Base-by-base conservation (phyloP, 2,888 invertebrate genomes). In the Ecliptopera silaceata region DNA sequence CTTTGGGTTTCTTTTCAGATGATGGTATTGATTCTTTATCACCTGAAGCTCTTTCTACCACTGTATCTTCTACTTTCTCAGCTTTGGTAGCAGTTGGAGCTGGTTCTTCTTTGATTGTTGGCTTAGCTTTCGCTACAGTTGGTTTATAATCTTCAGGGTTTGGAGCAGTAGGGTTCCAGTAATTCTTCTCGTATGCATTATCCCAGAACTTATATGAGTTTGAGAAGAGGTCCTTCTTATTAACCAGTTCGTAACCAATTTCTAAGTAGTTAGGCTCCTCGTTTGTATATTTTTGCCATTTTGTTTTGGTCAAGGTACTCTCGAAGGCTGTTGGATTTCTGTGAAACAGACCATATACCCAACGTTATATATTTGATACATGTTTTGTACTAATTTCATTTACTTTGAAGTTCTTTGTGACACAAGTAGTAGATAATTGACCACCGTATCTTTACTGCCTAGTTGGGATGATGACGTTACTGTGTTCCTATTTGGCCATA, bases 271-370 rank as follows among this genome's bases (percentile, higher is more conserved):
- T 74, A 5, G 64, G 75, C n/a, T 80, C 70, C 12, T 80, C 67
- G 10, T 73, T 76, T 26, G 79, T 78, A 54, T 80, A 89, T 20
- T 72, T 75, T 20, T 63, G 64, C 90, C 90, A 91, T 68, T 84
- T 84, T 0, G 75, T 62, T 3, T 76, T 71, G 2, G 86, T 60
- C 2, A 90, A 63, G 1, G 69, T 41, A 59, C 82, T 88, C 60
- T 89, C 88, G 52, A 74, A 89, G 0, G 80, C 80, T 1, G 89
- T 88, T 4, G 90, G 90, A 59, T 90, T 69, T 32, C 90, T 90
- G 82, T 26, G 84, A 46, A 34, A 26, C 26, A 8, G 4, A 20
- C 2, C 20, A 20, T 3, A 20, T n/a, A n/a, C n/a, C n/a, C n/a
- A n/a, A n/a, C n/a, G n/a, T n/a, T n/a, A n/a, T n/a, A n/a, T n/a